phyloP scores from a whole-genome alignment of 2,797 vertebrate species.

The Rhadinocentrus ornatus region DNA sequence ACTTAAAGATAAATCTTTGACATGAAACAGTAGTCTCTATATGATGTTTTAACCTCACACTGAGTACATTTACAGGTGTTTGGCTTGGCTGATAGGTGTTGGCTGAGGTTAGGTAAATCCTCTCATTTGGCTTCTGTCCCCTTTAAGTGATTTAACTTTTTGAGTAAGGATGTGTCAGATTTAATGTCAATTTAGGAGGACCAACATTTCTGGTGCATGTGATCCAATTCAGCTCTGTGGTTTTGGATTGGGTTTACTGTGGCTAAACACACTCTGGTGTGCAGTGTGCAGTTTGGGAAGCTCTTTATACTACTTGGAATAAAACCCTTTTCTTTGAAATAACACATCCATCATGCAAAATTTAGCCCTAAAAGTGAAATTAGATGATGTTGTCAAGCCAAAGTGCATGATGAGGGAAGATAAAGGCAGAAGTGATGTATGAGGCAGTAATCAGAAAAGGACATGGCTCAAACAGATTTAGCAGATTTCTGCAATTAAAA shows the following conservation, averaged over 20 bases:
- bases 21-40: constrained; percentile 68
- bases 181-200: constrained; percentile 69
- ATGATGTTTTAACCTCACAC: constrained; percentile 75
- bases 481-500: constrained; percentile 8
- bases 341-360: constrained; percentile 44
- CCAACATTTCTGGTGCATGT: constrained; percentile 57
- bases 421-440: background rate
- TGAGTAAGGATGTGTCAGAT: constrained; percentile 71
- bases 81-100: constrained; percentile 60
- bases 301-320: constrained; percentile 62
- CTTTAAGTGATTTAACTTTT: constrained; percentile 69
- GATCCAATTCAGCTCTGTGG: constrained; percentile 63
- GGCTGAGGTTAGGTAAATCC: constrained; percentile 71
- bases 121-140: constrained; percentile 63
- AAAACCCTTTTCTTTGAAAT: constrained; percentile 58
- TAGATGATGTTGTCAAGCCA: constrained; percentile 26
- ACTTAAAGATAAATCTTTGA: constrained; percentile 69
- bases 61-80: constrained; percentile 74
- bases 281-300: constrained; percentile 54
- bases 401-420: constrained; percentile 8
- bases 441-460: background rate
- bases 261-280: constrained; percentile 63
- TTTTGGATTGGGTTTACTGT: constrained; percentile 66
- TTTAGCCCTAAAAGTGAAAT: constrained; percentile 43
- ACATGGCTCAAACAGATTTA: background rate